These are phyloP conservation scores for Periophthalmus modestus DNA, from an alignment of 2,113 vertebrate species.

Conservation along the genomic window DNA sequence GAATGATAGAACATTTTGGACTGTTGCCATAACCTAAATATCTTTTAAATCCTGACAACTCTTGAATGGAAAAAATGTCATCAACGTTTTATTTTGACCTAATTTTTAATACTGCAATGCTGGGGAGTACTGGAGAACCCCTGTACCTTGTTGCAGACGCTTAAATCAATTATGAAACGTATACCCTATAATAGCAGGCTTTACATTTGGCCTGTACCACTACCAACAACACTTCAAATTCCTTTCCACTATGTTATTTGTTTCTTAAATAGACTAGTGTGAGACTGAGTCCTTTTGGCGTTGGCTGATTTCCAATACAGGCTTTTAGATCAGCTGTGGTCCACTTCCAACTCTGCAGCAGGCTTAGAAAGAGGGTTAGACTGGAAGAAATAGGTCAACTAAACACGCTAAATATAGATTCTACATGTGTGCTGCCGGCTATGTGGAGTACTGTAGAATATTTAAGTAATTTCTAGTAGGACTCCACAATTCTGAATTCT, in stretches of 20 bases:
- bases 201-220: too few relatives aligned
- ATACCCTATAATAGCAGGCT: too few relatives aligned
- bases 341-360: background rate
- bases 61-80: too few relatives aligned
- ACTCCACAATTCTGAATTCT: too few relatives aligned
- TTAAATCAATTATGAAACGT: too few relatives aligned
- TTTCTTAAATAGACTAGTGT: background rate
- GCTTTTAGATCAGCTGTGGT: background rate
- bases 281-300: background rate
- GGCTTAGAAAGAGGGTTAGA: conserved; percentile 9
- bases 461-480: background rate
- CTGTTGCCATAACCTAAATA: too few relatives aligned
- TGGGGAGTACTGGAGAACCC: too few relatives aligned
- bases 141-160: too few relatives aligned
- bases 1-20: too few relatives aligned
- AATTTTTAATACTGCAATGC: too few relatives aligned
- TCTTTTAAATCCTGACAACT: too few relatives aligned
- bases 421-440: background rate
- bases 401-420: background rate
- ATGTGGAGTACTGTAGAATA: background rate
- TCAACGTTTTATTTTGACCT: too few relatives aligned
- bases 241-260: background rate
- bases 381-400: background rate
- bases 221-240: background rate
- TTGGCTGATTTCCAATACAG: background rate